A percentile compares a stretch with the other conserved stretches of the same genome.
Evolutionary conservation across 2,797 vertebrate species (phyloP).

Genomic region (Acridotheres tristis): DNA sequence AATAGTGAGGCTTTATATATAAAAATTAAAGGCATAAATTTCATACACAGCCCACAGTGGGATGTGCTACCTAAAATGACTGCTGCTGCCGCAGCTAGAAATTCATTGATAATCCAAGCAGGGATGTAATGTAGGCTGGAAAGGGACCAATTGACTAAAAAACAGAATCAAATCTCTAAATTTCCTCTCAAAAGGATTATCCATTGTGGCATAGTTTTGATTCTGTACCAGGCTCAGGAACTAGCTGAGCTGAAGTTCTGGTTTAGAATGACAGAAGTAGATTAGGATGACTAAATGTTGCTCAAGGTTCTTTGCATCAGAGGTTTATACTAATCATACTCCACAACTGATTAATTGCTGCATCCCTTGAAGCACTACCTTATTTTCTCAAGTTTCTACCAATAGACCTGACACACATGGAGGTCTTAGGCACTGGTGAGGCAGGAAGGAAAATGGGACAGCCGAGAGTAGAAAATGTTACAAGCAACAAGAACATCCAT

Average conservation of each 20-base stretch:
- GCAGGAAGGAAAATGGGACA: not conserved
- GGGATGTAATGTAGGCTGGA: not conserved
- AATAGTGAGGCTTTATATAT: constrained; percentile 10
- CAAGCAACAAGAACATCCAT: not conserved
- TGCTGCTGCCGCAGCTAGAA: not conserved
- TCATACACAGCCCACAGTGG: not conserved
- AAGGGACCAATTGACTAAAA: constrained; percentile 1
- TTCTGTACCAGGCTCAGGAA: not conserved
- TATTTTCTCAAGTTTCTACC: not conserved
- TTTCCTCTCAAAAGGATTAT: constrained; percentile 11
- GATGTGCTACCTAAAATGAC: not conserved
- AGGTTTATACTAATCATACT: not conserved
- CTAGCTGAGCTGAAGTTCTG: not conserved
- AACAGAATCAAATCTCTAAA: not conserved
- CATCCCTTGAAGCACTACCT: not conserved
- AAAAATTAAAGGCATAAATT: constrained; percentile 59
- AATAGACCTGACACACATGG: not conserved
- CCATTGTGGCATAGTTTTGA: not conserved
- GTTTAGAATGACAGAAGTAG: not conserved
- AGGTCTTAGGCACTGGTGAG: not conserved
- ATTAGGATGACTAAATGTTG: not conserved
- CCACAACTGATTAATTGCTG: not conserved
- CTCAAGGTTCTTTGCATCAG: not conserved
- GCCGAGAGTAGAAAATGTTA: not conserved
- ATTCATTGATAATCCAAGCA: constrained; percentile 16